Evolutionary conservation across 1,140 invertebrate genomes (phyloP).

Genomic region (Drosophila yakuba): DNA sequence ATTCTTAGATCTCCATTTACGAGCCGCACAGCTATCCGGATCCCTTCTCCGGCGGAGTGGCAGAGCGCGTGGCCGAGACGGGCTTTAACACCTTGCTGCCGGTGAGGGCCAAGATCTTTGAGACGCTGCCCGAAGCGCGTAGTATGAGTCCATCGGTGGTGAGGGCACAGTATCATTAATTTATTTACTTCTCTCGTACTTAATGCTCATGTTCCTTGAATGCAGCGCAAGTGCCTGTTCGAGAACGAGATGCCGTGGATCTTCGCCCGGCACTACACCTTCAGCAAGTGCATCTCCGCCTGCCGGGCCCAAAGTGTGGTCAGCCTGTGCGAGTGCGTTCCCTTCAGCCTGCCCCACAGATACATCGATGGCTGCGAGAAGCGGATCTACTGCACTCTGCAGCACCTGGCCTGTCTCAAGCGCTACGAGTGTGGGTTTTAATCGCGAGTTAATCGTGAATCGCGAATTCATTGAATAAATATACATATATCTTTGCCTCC

Average conservation of each 20-base stretch:
- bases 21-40: constrained; percentile 59
- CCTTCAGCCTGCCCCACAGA: constrained; percentile 85
- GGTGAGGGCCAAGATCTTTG: constrained; percentile 55
- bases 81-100: constrained; percentile 55
- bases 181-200: not conserved
- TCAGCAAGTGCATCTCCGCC: constrained; percentile 86
- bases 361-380: constrained; percentile 48
- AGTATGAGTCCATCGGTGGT: constrained; percentile 54
- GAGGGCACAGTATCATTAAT: constrained; percentile 2
- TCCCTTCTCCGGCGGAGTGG: constrained; percentile 60
- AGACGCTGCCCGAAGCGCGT: constrained; percentile 66
- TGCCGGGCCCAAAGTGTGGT: constrained; percentile 86
- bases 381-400: constrained; percentile 74
- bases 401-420: constrained; percentile 70
- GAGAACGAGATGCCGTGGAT: constrained; percentile 84
- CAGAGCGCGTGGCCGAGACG: constrained; percentile 41
- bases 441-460: constrained; percentile 34
- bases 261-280: constrained; percentile 59
- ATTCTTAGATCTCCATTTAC: constrained; percentile 58
- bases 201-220: not conserved
- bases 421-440: constrained; percentile 69
- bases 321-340: constrained; percentile 86
- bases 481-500: not conserved
- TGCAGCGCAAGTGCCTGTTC: constrained; percentile 77
- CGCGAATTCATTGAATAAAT: constrained; percentile 38